Conservation (phyloP, 2,113 vertebrate species). For the Notothenia rossii region DNA sequence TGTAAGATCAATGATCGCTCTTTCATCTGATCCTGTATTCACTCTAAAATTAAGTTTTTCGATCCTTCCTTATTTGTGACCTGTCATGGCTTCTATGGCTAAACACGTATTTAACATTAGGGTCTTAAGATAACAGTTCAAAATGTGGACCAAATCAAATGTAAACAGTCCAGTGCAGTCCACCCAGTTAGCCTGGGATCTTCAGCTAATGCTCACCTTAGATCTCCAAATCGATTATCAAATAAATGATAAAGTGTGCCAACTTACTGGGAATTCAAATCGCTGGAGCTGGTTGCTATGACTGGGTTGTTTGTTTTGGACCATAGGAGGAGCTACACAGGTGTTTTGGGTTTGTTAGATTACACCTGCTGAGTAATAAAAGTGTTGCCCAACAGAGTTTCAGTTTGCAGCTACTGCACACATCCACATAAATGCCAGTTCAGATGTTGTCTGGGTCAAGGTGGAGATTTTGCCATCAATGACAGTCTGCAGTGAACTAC, state of each 20-base stretch:
- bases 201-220: conserved; percentile 38
- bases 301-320: conserved; percentile 12
- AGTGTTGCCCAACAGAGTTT: background rate
- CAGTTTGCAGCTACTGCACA: conserved; percentile 1
- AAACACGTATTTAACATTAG: background rate
- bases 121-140: background rate
- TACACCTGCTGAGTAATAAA: conserved; percentile 30
- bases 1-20: background rate
- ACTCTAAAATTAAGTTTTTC: background rate
- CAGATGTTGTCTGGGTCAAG: background rate
- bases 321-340: conserved; percentile 14
- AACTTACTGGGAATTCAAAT: background rate
- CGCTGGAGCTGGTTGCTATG: background rate
- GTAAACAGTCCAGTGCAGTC: background rate
- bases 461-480: background rate
- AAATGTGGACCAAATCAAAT: background rate
- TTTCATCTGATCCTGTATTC: too few relatives aligned
- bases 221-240: conserved; percentile 11
- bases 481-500: background rate
- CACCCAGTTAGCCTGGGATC: background rate
- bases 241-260: background rate
- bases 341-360: conserved; percentile 63
- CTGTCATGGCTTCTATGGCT: background rate
- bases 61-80: background rate
- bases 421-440: background rate